Evolutionary conservation across 2,888 invertebrate species (phyloP), one percentile per base, ranked within the genome.

Genomic region (Ctena decussata): DNA sequence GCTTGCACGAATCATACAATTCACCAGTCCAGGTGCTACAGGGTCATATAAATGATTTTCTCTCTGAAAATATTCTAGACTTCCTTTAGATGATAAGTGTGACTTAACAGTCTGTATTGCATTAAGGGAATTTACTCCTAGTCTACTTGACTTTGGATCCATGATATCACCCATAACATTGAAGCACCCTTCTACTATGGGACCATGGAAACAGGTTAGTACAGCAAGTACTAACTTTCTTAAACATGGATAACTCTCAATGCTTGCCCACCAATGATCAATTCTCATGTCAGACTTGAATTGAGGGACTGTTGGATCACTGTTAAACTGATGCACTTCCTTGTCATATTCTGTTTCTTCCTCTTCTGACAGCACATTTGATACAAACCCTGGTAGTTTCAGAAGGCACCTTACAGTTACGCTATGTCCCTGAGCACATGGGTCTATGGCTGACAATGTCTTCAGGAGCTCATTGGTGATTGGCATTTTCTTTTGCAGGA

Each of bases 401-500:
- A 76, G 41, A 12, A 89, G 65, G n/a, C 71, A 53, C 3, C 41
- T 41, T 12, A 78, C 30, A 21, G 90, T 78, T 1, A 78, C 30
- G 11, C 60, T n/a, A 60, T 90, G 84, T 27, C 78, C 87, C 27
- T 73, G n/a, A 12, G 80, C 82, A 15, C 24, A 27, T 77, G 90
- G 88, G 44, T 90, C 82, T 15, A 88, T 27, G 21, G 84, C 87
- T 65, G 81, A 75, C 24, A 85, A 65, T 24, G 65, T 21, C 39
- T 82, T 75, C 57, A 89, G 78, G 1, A 89, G 32, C 6, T 44
- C n/a, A 65, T 84, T 90, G 72, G 70, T 60, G 15, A 90, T 70
- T n/a, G 91, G 91, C 80, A 89, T 73, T 79, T 84, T 90, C 57
- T 83, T 46, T 44, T 74, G 80, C 24, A 91, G 39, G 3, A 57